phyloP scores from a whole-genome alignment of 1,140 invertebrate species.

The Dufourea novaeangliae region DNA sequence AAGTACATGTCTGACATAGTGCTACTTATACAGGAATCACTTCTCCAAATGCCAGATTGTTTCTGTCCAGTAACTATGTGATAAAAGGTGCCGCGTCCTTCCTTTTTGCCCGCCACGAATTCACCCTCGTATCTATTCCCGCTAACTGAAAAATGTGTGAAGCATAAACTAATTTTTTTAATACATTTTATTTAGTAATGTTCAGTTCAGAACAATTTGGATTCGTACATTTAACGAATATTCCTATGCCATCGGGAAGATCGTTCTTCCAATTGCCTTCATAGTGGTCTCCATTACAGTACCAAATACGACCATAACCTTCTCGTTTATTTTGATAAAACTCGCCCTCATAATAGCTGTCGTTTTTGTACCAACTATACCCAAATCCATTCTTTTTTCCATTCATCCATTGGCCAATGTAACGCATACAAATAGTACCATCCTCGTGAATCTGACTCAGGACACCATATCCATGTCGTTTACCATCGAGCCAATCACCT shows the following conservation, averaged over 20 bases:
- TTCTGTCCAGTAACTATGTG: constrained; percentile 84
- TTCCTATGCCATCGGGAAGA: constrained; percentile 77
- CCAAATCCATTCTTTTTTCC: constrained; percentile 83
- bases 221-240: constrained; percentile 75
- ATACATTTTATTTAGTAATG: constrained; percentile 25
- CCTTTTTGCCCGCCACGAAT: constrained; percentile 82
- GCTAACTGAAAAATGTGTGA: constrained; percentile 74
- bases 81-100: constrained; percentile 84
- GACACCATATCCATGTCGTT: constrained; percentile 73
- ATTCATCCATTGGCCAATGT: constrained; percentile 81
- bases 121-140: constrained; percentile 85
- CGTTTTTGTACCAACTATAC: constrained; percentile 82
- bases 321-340: constrained; percentile 83
- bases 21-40: constrained; percentile 80
- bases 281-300: constrained; percentile 82
- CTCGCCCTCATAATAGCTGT: constrained; percentile 84
- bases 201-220: neutral
- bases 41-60: constrained; percentile 83
- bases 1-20: constrained; percentile 82
- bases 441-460: constrained; percentile 58
- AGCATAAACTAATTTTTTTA: neutral
- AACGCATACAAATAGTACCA: constrained; percentile 56
- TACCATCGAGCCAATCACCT: constrained; percentile 80
- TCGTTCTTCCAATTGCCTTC: constrained; percentile 81
- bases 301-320: constrained; percentile 86